phyloP scores from a whole-genome alignment of 1,140 invertebrate genomes.

The Chrysopa pallens region DNA sequence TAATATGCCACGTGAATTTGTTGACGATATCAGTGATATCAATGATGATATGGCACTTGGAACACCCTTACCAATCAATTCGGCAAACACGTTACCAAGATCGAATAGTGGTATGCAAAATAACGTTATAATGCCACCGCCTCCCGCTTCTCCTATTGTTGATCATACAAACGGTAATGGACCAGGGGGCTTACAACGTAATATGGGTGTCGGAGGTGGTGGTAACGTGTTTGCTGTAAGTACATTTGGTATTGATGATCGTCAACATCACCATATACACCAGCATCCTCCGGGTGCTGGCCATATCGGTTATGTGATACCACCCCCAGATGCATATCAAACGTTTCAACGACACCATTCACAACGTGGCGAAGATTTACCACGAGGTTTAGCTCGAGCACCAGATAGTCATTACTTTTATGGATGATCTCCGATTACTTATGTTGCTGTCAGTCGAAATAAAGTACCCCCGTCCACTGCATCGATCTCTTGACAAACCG shows the following conservation, averaged over 20 bases:
- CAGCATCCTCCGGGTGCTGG: no score
- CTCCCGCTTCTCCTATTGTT: not conserved
- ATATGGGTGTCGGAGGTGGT: not conserved
- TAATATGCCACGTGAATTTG: slow-evolving; percentile 46
- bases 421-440: not conserved
- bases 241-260: not conserved
- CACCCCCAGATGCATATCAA: not conserved
- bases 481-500: no score
- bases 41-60: slow-evolving; percentile 52
- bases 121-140: no score
- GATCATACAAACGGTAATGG: not conserved
- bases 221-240: not conserved
- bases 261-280: not conserved
- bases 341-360: not conserved
- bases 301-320: not conserved
- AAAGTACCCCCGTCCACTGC: no score
- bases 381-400: not conserved
- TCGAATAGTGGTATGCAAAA: no score
- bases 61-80: slow-evolving; percentile 28
- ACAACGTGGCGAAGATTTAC: not conserved
- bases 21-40: slow-evolving; percentile 50
- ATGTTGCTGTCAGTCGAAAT: no score
- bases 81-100: not conserved
- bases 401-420: not conserved
- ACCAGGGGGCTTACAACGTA: not conserved